These are phyloP conservation scores for Protobothrops mucrosquamatus DNA, from an alignment of 2,113 vertebrate species.

Conservation along the genomic window DNA sequence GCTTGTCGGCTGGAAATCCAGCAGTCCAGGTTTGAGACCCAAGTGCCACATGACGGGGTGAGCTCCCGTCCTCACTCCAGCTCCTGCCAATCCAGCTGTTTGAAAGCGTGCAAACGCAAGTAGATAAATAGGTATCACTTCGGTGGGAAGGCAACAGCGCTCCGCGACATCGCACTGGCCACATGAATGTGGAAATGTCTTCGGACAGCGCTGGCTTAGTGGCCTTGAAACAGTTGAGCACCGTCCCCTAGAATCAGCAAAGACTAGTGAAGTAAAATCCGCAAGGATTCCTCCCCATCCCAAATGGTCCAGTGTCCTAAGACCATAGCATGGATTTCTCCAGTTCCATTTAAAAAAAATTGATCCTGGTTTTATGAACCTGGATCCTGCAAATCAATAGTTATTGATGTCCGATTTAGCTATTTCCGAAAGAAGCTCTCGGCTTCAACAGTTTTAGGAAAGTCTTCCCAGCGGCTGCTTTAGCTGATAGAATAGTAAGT, in stretches of 20 bases:
- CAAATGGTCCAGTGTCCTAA: background rate
- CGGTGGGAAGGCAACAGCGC: background rate
- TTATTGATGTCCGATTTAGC: background rate
- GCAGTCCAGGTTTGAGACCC: background rate
- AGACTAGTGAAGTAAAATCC: too few species aligned
- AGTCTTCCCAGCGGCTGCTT: slow-evolving; percentile 9
- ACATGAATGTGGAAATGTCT: background rate
- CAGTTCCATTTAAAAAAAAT: too few species aligned
- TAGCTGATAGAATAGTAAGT: slow-evolving; percentile 28
- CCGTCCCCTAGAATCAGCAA: too few species aligned
- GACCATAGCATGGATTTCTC: background rate
- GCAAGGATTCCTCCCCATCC: background rate
- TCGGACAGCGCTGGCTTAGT: background rate
- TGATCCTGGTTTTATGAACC: background rate
- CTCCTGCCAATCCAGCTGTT: background rate
- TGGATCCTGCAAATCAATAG: background rate
- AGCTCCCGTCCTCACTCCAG: background rate
- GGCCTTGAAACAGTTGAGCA: background rate
- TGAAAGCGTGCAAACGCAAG: background rate
- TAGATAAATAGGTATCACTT: background rate
- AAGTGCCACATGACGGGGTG: background rate
- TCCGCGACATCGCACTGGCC: background rate
- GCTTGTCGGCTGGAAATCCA: background rate
- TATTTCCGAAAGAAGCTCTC: background rate
- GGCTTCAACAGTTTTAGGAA: background rate